These are phyloP conservation scores for Micrastur ruficollis DNA, from an alignment of 2,797 vertebrate species.

Conservation along the genomic window DNA sequence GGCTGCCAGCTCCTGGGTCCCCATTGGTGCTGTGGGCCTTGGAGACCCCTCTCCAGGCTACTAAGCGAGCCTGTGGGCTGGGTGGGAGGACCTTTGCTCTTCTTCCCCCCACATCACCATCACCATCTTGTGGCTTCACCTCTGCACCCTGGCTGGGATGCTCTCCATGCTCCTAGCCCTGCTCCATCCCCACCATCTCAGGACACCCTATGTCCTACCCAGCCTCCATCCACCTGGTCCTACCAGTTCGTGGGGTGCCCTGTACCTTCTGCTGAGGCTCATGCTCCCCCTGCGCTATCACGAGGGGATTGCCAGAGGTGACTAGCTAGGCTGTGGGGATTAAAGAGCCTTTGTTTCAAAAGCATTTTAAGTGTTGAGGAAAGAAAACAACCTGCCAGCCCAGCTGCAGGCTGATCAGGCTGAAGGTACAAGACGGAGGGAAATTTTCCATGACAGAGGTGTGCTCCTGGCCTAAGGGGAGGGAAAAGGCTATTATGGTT, in stretches of 20 bases:
- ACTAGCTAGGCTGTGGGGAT: background rate
- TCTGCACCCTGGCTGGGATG: background rate
- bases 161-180: background rate
- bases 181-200: background rate
- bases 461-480: slow-evolving; percentile 50
- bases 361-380: background rate
- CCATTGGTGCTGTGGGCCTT: accelerated
- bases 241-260: background rate
- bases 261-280: background rate
- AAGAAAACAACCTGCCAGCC: background rate
- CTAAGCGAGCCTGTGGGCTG: background rate
- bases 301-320: background rate
- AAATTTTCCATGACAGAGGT: slow-evolving; percentile 61
- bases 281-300: background rate
- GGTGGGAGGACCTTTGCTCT: background rate
- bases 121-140: background rate
- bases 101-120: background rate
- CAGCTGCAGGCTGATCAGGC: background rate
- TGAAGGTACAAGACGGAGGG: slow-evolving; percentile 30
- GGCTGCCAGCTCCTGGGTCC: background rate
- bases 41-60: background rate
- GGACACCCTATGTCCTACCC: background rate
- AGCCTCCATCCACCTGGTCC: background rate
- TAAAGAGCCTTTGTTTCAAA: slow-evolving; percentile 39
- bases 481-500: slow-evolving; percentile 37